Evolutionary conservation across 2,888 invertebrate species (phyloP).

Genomic region (Allacma fusca): DNA sequence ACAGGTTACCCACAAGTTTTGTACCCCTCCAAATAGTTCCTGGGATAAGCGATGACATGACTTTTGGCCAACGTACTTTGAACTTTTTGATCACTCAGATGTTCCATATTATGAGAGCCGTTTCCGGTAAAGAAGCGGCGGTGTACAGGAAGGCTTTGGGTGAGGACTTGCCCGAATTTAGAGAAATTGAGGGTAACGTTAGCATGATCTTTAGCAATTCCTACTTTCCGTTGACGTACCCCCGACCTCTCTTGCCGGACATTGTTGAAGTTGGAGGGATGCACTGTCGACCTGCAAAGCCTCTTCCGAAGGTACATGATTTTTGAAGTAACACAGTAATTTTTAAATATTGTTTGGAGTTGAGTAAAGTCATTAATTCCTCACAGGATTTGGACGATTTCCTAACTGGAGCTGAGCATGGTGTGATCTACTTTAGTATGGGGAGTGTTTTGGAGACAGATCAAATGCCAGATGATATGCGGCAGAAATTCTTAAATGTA

Average conservation of each 20-base stretch:
- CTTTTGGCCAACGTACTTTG: conserved; percentile 33
- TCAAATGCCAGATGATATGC: conserved; percentile 78
- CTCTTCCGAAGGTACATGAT: conserved; percentile 33
- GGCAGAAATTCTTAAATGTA: conserved; percentile 75
- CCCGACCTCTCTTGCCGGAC: conserved; percentile 55
- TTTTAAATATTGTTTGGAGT: background rate
- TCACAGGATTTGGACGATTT: conserved; percentile 4
- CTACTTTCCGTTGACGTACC: conserved; percentile 54
- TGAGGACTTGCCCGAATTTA: conserved; percentile 47
- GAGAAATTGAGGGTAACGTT: conserved; percentile 56
- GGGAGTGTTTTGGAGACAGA: conserved; percentile 82
- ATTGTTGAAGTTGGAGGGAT: conserved; percentile 72
- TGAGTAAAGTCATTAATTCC: too few relatives aligned
- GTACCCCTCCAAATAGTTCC: conserved; percentile 32
- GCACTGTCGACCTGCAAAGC: conserved; percentile 44
- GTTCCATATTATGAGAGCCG: background rate
- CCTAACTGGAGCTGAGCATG: conserved; percentile 64
- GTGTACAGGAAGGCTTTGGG: conserved; percentile 32
- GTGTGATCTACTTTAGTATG: conserved; percentile 86
- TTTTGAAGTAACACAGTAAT: background rate
- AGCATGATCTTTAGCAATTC: conserved; percentile 60
- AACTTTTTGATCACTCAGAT: conserved; percentile 16
- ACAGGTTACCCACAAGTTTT: conserved; percentile 39
- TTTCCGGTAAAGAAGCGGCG: background rate
- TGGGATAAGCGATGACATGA: conserved; percentile 40